These are phyloP conservation scores for Philopedon plagiatum DNA, from an alignment of 2,888 invertebrate species.

Conservation along the genomic window DNA sequence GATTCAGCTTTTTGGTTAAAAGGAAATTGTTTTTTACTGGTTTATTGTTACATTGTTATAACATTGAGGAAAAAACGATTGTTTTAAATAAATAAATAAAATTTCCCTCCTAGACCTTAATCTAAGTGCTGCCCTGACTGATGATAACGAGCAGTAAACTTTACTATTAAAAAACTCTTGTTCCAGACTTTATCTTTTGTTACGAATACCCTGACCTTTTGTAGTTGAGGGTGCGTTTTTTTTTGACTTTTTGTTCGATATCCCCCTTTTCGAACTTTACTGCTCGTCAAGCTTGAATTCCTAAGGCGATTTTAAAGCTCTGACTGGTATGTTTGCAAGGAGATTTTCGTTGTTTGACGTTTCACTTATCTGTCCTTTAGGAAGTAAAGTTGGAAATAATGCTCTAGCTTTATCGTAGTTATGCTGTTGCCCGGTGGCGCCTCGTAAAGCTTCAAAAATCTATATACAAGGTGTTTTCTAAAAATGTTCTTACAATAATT, in stretches of 20 bases:
- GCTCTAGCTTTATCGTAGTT: not conserved
- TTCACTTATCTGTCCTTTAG: not conserved
- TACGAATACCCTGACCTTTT: not conserved
- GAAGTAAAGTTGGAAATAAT: not conserved
- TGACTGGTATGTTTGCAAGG: constrained; percentile 1
- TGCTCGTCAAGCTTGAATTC: constrained; percentile 15
- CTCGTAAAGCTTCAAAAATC: too few relatives aligned
- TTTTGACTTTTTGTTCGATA: not conserved
- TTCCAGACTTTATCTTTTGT: not conserved
- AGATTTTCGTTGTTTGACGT: not conserved
- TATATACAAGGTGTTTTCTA: too few relatives aligned
- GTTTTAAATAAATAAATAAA: too few relatives aligned
- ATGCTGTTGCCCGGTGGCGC: too few relatives aligned
- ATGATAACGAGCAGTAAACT: not conserved
- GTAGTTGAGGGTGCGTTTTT: not conserved
- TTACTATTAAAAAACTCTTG: too few relatives aligned
- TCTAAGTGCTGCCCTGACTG: too few relatives aligned
- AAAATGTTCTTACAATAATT: too few relatives aligned
- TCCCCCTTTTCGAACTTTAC: constrained; percentile 11
- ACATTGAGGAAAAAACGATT: too few relatives aligned
- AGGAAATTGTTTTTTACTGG: too few relatives aligned
- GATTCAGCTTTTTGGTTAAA: too few relatives aligned
- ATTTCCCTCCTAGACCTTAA: not conserved
- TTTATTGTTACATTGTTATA: too few relatives aligned
- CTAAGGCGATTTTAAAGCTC: constrained; percentile 16